Evolutionary conservation across 2,888 invertebrate species (phyloP), one percentile per base, ranked within the genome.

Genomic region (Tridacna gigas): DNA sequence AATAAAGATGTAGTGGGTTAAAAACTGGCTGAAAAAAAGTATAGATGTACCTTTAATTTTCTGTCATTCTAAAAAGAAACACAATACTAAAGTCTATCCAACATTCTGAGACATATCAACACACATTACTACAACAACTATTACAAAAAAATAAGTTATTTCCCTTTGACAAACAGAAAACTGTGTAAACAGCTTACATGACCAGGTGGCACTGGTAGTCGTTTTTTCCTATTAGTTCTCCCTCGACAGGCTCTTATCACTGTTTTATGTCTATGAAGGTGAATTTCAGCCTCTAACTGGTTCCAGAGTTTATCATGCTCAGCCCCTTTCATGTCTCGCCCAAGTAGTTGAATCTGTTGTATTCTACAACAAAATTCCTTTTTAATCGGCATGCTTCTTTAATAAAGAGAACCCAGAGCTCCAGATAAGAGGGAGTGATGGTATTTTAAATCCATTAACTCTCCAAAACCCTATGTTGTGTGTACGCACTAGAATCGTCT

Each of bases 201-300:
- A 48, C 93, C 93, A 18, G 93, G 93, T 22, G 95, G 94, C 11
- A 92, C 90, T n/a, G 92, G 93, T 13, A 94, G 86, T 67, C 90
- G 91, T 83, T 94, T 93, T 80, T 92, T 92, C 47, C 91, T 87
- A 65, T 90, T 93, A 47, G 91, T 91, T 7, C 95, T 90, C 9
- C 95, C 95, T 84, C 96, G 91, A 89, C 96, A 96, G 0, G 96
- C 96, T 37, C 96, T 91, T 84, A 96, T 96, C 13, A 97, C 96
- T 73, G 97, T 97, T 95, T 97, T 97, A 95, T 97, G 97, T 47
- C 97, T 96, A 95, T 98, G 97, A 77, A 98, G 96, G 86, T 97
- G 96, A 91, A 98, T 98, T 95, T 98, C 97, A 0, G 97, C 97
- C 94, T 98, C 97, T 90, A 98, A 96, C 96, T 97, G 96, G 87